Conservation (phyloP, 2,888 invertebrate genomes). For the Bimastos eiseni region DNA sequence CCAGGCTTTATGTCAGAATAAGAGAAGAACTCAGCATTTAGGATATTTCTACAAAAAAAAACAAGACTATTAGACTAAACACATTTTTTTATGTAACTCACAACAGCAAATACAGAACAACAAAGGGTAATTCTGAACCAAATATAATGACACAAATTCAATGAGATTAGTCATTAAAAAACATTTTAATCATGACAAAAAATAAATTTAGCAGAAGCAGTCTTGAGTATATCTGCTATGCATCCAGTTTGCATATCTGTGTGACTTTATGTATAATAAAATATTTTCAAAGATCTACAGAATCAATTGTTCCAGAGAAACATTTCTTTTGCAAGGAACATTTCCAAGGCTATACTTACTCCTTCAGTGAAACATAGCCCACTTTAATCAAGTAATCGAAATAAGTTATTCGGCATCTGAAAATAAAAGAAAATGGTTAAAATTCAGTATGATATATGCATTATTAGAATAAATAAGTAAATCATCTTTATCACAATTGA, state of each 20-base stretch:
- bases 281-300: background rate
- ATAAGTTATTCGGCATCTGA: slow-evolving; percentile 53
- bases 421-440: slow-evolving; percentile 23
- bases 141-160: background rate
- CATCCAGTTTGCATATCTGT: too few species aligned
- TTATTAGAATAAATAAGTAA: background rate
- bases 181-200: too few species aligned
- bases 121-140: background rate
- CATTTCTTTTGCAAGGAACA: background rate
- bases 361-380: slow-evolving; percentile 48
- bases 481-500: background rate
- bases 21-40: slow-evolving; percentile 49
- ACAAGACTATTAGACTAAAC: background rate
- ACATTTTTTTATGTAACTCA: background rate
- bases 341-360: slow-evolving; percentile 43
- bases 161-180: background rate
- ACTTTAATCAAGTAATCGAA: slow-evolving; percentile 51
- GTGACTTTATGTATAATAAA: too few species aligned
- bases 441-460: background rate
- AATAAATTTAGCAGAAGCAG: too few species aligned
- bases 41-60: slow-evolving; percentile 47
- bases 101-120: background rate
- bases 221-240: too few species aligned
- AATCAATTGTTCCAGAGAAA: background rate
- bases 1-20: slow-evolving; percentile 50